phyloP scores from a whole-genome alignment of 1,140 invertebrate species.

The Pseudomyrmex cubaensis region DNA sequence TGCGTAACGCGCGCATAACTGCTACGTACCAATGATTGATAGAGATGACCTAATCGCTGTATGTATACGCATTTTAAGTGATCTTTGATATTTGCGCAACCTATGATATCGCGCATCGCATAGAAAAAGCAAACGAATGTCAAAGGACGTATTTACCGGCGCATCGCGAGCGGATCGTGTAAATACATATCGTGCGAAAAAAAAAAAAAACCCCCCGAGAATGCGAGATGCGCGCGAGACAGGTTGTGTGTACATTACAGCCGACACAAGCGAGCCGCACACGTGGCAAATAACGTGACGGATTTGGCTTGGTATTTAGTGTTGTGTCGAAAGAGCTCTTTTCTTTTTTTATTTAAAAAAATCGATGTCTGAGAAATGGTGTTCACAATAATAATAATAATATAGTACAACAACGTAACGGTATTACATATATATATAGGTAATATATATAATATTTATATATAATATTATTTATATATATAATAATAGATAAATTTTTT shows the following conservation, averaged over 20 bases:
- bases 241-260: neutral
- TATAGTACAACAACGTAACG: constrained; percentile 84
- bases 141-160: neutral
- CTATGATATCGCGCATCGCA: neutral
- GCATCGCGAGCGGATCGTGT: neutral
- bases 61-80: neutral
- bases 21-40: neutral
- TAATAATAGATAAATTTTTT: constrained; percentile 66
- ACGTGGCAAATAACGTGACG: constrained; percentile 56
- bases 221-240: constrained; percentile 8
- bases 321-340: constrained; percentile 76
- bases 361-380: constrained; percentile 85
- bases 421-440: constrained; percentile 71
- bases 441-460: constrained; percentile 56
- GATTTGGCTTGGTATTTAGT: constrained; percentile 65
- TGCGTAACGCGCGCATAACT: constrained; percentile 1
- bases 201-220: no score
- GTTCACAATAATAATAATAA: constrained; percentile 84
- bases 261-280: constrained; percentile 34
- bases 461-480: constrained; percentile 69
- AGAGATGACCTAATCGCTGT: constrained; percentile 8
- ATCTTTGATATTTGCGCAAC: constrained; percentile 9
- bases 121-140: constrained; percentile 22
- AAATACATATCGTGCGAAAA: constrained; percentile 8
- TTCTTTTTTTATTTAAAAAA: constrained; percentile 83